Conservation (phyloP, 2,113 vertebrate genomes). For the Amblyopsis rosae region DNA sequence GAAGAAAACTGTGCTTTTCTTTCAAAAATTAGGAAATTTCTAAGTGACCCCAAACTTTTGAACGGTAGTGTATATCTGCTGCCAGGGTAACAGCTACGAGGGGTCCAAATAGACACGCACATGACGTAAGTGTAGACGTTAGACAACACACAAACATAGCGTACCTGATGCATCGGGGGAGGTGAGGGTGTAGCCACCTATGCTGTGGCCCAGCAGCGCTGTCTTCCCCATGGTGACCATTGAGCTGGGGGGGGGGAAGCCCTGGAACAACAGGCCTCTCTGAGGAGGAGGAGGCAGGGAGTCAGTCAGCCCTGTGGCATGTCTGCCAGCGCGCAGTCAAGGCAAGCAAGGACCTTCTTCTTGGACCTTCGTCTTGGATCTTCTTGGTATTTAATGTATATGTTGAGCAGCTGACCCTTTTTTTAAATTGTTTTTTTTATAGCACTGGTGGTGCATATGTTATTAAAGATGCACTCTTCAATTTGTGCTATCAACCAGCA, state of each 20-base stretch:
- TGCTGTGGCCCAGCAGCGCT: slow-evolving; percentile 68
- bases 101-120: background rate
- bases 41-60: no score
- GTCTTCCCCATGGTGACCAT: slow-evolving; percentile 76
- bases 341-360: background rate
- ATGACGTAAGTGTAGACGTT: background rate
- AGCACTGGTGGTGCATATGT: no score
- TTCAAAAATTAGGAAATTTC: no score
- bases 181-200: slow-evolving; percentile 77
- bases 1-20: no score
- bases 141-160: slow-evolving; percentile 6
- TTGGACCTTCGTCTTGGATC: no score
- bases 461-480: no score
- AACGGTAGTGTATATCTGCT: no score
- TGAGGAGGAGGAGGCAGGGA: slow-evolving; percentile 45
- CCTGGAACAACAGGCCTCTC: slow-evolving; percentile 81
- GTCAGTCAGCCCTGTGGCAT: slow-evolving; percentile 2
- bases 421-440: no score
- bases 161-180: slow-evolving; percentile 75
- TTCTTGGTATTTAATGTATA: no score
- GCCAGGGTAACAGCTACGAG: no score
- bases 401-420: no score
- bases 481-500: no score
- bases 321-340: background rate
- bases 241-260: slow-evolving; percentile 78